Conservation (phyloP, 2,113 vertebrate species). For the Chauna torquata region DNA sequence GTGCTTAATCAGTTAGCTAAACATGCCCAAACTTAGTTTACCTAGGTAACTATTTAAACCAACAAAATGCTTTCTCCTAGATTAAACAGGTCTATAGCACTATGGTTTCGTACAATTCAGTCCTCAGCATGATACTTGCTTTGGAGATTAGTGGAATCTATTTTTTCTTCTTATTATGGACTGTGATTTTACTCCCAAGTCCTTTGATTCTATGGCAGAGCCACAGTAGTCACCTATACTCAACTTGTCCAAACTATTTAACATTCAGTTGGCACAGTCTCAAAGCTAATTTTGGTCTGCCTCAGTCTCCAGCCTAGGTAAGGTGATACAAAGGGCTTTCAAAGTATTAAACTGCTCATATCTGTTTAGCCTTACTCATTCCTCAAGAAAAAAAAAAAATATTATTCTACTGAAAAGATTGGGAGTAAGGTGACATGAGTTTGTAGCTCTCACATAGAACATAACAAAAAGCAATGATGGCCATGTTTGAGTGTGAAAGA, state of each 20-base stretch:
- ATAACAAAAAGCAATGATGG: background rate
- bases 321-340: background rate
- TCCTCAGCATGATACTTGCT: background rate
- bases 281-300: background rate
- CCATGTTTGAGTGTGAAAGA: background rate
- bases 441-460: background rate
- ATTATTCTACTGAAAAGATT: background rate
- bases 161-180: background rate
- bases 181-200: background rate
- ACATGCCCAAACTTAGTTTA: background rate
- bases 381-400: background rate
- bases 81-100: background rate
- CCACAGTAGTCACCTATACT: background rate
- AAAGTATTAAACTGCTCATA: background rate
- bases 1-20: background rate
- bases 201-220: background rate
- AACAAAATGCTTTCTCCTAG: background rate
- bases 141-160: background rate
- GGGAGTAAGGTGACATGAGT: background rate
- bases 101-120: background rate
- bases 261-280: background rate
- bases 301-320: background rate
- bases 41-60: background rate
- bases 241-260: background rate
- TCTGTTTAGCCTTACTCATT: background rate